Conservation (phyloP, 2,797 vertebrate species). For the Rhinella marina region DNA sequence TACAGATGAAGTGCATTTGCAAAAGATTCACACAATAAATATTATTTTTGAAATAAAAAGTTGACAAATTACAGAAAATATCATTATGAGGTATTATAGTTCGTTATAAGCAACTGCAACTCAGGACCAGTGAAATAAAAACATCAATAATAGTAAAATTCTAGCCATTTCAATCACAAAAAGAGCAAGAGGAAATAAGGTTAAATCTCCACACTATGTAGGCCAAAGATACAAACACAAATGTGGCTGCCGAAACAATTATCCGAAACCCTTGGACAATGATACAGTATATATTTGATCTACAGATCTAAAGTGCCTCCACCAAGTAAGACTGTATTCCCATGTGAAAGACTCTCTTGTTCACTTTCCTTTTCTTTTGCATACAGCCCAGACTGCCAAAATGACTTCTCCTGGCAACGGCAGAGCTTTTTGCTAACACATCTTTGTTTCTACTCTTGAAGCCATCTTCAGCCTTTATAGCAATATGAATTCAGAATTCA, state of each 20-base stretch:
- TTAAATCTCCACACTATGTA: not conserved
- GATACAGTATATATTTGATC: not conserved
- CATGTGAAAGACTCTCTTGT: no score
- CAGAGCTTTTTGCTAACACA: no score
- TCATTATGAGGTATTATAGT: not conserved
- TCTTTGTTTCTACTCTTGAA: no score
- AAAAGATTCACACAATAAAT: constrained; percentile 4
- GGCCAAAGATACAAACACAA: not conserved
- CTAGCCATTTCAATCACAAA: not conserved
- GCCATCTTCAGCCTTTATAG: no score
- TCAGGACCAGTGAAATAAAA: not conserved
- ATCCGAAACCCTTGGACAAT: not conserved
- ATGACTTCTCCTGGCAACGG: no score
- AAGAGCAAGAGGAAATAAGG: not conserved
- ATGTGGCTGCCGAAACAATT: not conserved
- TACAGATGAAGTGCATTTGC: not conserved
- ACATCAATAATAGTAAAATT: not conserved
- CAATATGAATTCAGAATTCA: no score
- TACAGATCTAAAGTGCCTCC: no score
- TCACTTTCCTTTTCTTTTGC: no score
- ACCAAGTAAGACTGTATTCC: no score
- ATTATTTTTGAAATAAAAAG: not conserved
- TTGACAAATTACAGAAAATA: not conserved
- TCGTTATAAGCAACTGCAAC: not conserved
- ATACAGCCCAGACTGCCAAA: no score